Conservation (phyloP, 2,888 invertebrate species). For the Minunthozetes semirufus region DNA sequence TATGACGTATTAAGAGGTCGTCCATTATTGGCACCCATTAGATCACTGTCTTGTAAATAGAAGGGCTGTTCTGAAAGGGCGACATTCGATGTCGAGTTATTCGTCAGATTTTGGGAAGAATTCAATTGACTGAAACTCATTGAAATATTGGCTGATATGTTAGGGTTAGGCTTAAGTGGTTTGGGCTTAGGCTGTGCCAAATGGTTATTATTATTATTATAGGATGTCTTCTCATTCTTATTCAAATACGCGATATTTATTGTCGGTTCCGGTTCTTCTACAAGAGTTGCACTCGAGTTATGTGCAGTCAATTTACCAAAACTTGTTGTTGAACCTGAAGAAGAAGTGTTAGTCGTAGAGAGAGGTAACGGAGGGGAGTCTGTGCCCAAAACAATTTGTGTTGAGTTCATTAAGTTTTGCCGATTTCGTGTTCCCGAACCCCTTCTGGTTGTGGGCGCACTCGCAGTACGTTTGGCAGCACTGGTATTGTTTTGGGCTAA, state of each 20-base stretch:
- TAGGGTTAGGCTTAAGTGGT: neutral
- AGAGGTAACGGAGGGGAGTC: neutral
- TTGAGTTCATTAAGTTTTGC: neutral
- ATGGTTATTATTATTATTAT: neutral
- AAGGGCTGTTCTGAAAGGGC: neutral
- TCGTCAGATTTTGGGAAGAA: neutral
- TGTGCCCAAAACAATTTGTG: neutral
- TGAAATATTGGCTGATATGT: neutral
- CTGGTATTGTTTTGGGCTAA: constrained; percentile 4
- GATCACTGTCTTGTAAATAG: neutral
- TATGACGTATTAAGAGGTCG: neutral
- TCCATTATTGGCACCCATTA: neutral
- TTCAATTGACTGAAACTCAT: neutral
- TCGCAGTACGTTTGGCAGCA: neutral
- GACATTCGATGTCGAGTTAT: neutral
- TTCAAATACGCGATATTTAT: constrained; percentile 12
- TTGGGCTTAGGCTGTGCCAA: neutral
- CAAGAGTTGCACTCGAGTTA: neutral
- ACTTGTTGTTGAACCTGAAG: neutral
- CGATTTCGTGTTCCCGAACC: neutral
- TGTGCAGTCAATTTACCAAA: neutral
- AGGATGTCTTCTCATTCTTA: neutral
- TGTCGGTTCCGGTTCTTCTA: neutral
- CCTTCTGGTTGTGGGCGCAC: neutral
- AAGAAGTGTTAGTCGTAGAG: neutral